phyloP scores from a whole-genome alignment of 2,888 invertebrate genomes.

The Orthosia gracilis region DNA sequence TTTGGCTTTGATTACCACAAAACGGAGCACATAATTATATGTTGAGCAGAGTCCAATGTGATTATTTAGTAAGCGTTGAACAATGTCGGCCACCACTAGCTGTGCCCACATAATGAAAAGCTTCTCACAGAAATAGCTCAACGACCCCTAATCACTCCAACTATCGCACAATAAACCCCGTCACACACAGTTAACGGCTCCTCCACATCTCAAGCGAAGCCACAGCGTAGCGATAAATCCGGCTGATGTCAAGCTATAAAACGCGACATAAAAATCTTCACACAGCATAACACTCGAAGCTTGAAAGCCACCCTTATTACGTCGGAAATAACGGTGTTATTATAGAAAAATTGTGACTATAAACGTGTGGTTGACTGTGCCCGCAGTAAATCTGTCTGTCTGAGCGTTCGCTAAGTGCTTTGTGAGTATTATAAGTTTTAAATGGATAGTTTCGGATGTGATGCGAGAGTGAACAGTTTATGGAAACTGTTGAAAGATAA shows the following conservation, averaged over 20 bases:
- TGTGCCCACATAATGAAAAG: background rate
- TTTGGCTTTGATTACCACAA: too few species aligned
- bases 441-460: slow-evolving; percentile 45
- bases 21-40: too few species aligned
- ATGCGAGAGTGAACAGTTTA: slow-evolving; percentile 29
- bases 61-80: too few species aligned
- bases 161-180: slow-evolving; percentile 38
- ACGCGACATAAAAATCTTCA: slow-evolving; percentile 50
- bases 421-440: slow-evolving; percentile 44
- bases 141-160: slow-evolving; percentile 18
- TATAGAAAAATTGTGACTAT: slow-evolving; percentile 2
- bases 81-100: background rate
- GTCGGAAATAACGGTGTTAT: background rate
- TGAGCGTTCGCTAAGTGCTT: slow-evolving; percentile 43
- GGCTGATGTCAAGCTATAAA: slow-evolving; percentile 49
- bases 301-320: background rate
- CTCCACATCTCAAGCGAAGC: slow-evolving; percentile 26
- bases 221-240: slow-evolving; percentile 55
- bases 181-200: slow-evolving; percentile 38
- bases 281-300: background rate
- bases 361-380: slow-evolving; percentile 34
- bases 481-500: background rate
- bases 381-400: slow-evolving; percentile 60
- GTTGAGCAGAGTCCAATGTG: too few species aligned
- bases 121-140: slow-evolving; percentile 9